Evolutionary conservation across 23 tunicate species (phyloP), one percentile per base, ranked within the genome.

Genomic region (Corella eumyota): DNA sequence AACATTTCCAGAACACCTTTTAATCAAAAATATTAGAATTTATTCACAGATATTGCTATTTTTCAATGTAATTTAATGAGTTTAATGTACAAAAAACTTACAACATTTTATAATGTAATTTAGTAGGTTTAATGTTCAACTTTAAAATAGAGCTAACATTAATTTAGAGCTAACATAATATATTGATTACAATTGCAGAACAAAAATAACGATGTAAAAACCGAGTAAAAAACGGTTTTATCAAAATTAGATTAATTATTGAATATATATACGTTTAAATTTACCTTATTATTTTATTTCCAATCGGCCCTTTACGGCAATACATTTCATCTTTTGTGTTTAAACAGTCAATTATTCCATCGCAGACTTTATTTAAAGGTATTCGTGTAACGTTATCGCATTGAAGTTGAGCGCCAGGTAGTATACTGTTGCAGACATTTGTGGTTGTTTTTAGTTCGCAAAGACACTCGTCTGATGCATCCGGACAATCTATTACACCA

Each of bases 391-490:
- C 35, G 35, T 58, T 66, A 30, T 67, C 90, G 50, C 90, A 81
- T 1, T 28, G 17, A 25, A 72, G 17, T 46, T 40, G 55, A 26
- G 33, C 50, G 2, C 75, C 68, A 1, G 34, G 51, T 6, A 27
- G 24, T 50, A 72, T 25, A 13, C 48, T 50, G 35, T 49, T 56
- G 60, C 90, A 81, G 26, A 72, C 21, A 11, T 17, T 32, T 53
- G 21, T 55, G 24, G 73, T 24, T 32, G 34, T 33, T 58, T 56
- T 55, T 25, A 30, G 57, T 26, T 81, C 90, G 30, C 90, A 81
- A 20, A 69, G 71, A 32, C 90, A 81, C 56, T 81, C 90, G 45
- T 81, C 90, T 6, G 90, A 81, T 2, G 54, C 27, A 50, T 78
- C 85, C 4, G 76, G 62, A 34, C 85, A 78, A 32, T 78, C 85